These are phyloP conservation scores for Elephantulus edwardii DNA, from an alignment of 2,113 vertebrate genomes.

Conservation along the genomic window DNA sequence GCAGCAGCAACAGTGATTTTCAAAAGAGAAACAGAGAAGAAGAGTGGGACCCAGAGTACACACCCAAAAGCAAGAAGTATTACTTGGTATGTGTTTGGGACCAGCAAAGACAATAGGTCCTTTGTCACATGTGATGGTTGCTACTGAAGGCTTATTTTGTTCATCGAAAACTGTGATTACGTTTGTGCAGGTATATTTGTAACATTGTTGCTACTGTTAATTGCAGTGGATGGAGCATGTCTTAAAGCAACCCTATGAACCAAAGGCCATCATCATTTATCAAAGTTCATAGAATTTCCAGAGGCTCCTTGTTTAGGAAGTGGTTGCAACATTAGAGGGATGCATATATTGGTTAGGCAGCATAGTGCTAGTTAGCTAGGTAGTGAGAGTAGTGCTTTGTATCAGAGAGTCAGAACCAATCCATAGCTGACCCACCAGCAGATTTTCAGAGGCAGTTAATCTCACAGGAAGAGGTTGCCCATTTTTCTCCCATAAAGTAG, in stretches of 20 bases:
- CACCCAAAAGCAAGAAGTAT: conserved; percentile 96
- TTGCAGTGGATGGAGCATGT: background rate
- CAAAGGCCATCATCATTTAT: no score
- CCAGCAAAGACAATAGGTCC: rapidly evolving
- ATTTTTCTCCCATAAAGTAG: no score
- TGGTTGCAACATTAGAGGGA: background rate
- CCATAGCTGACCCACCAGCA: no score
- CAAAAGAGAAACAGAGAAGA: conserved; percentile 88
- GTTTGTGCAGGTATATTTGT: background rate
- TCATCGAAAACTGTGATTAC: background rate
- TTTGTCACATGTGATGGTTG: background rate
- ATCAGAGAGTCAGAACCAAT: no score
- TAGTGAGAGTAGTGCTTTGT: no score
- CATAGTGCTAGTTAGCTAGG: no score
- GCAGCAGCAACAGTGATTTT: conserved; percentile 85
- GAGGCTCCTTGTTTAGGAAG: background rate
- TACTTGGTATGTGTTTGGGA: conserved; percentile 89
- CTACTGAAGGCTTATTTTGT: background rate
- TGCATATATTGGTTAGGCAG: no score
- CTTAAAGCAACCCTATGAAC: no score
- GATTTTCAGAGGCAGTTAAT: no score
- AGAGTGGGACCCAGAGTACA: conserved; percentile 95
- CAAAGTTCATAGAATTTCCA: no score
- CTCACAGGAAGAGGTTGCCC: no score
- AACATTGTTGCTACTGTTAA: background rate